A percentile compares a stretch with the other conserved stretches of the same genome.
phyloP scores from a whole-genome alignment of 1,140 invertebrate species.

The Asbolus verrucosus region DNA sequence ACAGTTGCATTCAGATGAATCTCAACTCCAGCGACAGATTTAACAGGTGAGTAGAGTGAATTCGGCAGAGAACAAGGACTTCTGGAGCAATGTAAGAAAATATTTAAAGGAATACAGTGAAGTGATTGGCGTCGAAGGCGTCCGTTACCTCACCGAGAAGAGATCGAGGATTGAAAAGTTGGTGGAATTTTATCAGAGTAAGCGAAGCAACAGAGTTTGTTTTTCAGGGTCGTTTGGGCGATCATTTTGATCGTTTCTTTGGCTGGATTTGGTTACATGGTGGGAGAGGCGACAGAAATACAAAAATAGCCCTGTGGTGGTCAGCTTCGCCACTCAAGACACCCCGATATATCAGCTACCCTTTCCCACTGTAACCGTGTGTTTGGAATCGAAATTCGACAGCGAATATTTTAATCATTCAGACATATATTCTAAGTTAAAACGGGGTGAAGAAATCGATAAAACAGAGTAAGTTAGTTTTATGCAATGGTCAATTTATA shows the following conservation, averaged over 20 bases:
- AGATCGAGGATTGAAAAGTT: slow-evolving; percentile 52
- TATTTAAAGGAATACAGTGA: slow-evolving; percentile 64
- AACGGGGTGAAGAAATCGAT: not conserved
- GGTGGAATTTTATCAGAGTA: not conserved
- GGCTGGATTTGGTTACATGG: slow-evolving; percentile 11
- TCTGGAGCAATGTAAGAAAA: slow-evolving; percentile 22
- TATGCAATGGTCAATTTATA: not conserved
- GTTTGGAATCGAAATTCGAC: slow-evolving; percentile 62
- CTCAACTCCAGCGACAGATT: not conserved
- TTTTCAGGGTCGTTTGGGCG: slow-evolving; percentile 14
- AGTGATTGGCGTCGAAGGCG: slow-evolving; percentile 66
- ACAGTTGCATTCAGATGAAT: no score
- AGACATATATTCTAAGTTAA: slow-evolving; percentile 1
- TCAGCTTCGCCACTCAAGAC: slow-evolving; percentile 32
- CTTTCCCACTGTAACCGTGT: slow-evolving; percentile 66
- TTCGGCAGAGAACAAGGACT: not conserved
- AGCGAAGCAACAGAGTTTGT: no score
- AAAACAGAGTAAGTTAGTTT: not conserved
- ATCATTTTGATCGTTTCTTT: not conserved
- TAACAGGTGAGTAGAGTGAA: not conserved
- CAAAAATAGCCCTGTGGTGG: slow-evolving; percentile 18
- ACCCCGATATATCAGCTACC: slow-evolving; percentile 12
- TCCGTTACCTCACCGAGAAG: slow-evolving; percentile 66
- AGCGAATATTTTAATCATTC: slow-evolving; percentile 8
- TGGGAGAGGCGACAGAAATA: slow-evolving; percentile 3